Percentiles rank a stretch among this genome's conserved stretches.
These are phyloP conservation scores for Chydorus sphaericus DNA, from an alignment of 2,888 invertebrate species.

Conservation along the genomic window DNA sequence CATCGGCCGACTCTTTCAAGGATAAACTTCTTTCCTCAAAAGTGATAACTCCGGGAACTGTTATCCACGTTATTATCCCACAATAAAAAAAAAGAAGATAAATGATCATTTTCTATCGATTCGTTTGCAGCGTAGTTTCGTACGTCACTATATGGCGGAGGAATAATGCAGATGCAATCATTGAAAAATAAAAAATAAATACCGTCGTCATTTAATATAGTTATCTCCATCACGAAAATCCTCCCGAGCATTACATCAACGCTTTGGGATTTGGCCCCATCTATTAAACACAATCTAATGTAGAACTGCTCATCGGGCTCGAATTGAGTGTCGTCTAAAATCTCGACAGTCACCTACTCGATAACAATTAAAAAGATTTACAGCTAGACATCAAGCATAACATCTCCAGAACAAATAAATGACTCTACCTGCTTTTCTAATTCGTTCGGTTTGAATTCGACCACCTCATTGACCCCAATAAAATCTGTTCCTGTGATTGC, in stretches of 20 bases:
- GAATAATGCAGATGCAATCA: neutral
- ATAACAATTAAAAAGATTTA: neutral
- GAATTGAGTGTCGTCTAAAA: slow-evolving; percentile 42
- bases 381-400: neutral
- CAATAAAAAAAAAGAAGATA: slow-evolving; percentile 15
- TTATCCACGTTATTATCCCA: too few species aligned
- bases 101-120: too few species aligned
- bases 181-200: slow-evolving; percentile 12
- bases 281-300: slow-evolving; percentile 32
- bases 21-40: slow-evolving; percentile 39
- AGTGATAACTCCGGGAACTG: slow-evolving; percentile 39
- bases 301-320: slow-evolving; percentile 45
- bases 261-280: slow-evolving; percentile 11
- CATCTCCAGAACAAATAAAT: neutral
- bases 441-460: slow-evolving; percentile 37
- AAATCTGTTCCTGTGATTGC: slow-evolving; percentile 40
- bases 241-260: slow-evolving; percentile 33
- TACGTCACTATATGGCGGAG: neutral
- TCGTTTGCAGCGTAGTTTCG: too few species aligned
- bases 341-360: slow-evolving; percentile 33
- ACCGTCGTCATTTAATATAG: slow-evolving; percentile 44
- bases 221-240: slow-evolving; percentile 39
- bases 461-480: slow-evolving; percentile 34
- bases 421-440: slow-evolving; percentile 29
- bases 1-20: slow-evolving; percentile 39